phyloP scores from a whole-genome alignment of 1,140 invertebrate genomes.

The Conus ventricosus region DNA sequence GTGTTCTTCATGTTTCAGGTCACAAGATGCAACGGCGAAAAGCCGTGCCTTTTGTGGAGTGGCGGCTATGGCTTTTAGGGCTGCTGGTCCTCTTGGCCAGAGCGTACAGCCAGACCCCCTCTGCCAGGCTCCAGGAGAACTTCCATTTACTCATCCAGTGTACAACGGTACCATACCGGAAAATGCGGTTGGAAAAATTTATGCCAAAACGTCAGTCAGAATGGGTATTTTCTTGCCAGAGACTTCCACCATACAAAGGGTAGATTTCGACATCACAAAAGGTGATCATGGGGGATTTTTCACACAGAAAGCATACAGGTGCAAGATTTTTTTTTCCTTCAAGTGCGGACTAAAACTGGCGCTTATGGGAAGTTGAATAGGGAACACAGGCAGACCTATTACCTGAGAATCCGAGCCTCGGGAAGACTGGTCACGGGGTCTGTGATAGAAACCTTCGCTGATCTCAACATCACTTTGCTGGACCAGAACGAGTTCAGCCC shows the following conservation, averaged over 20 bases:
- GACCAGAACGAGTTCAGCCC: constrained; percentile 95
- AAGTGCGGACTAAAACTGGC: constrained; percentile 89
- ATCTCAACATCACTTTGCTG: constrained; percentile 86
- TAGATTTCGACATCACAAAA: constrained; percentile 81
- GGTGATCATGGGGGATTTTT: constrained; percentile 94
- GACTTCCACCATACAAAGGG: constrained; percentile 77
- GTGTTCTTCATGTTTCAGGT: constrained; percentile 22
- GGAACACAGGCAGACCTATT: constrained; percentile 89
- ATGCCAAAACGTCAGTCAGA: constrained; percentile 79
- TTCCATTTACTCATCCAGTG: constrained; percentile 79
- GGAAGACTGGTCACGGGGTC: constrained; percentile 74
- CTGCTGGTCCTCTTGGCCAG: constrained; percentile 5
- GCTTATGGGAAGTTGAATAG: constrained; percentile 91
- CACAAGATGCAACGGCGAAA: constrained; percentile 33
- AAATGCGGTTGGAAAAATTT: constrained; percentile 91
- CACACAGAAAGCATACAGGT: constrained; percentile 90
- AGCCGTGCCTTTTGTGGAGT: constrained; percentile 33
- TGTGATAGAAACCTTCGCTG: constrained; percentile 82
- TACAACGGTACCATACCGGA: constrained; percentile 96
- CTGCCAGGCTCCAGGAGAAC: constrained; percentile 17
- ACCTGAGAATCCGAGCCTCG: constrained; percentile 86
- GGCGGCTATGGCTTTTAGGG: constrained; percentile 32
- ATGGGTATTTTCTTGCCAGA: constrained; percentile 81
- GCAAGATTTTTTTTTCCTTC: constrained; percentile 94
- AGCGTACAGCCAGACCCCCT: background rate